A percentile compares a stretch with the other conserved stretches of the same genome.
phyloP scores from a whole-genome alignment of 2,113 vertebrate genomes.

The Progne subis region DNA sequence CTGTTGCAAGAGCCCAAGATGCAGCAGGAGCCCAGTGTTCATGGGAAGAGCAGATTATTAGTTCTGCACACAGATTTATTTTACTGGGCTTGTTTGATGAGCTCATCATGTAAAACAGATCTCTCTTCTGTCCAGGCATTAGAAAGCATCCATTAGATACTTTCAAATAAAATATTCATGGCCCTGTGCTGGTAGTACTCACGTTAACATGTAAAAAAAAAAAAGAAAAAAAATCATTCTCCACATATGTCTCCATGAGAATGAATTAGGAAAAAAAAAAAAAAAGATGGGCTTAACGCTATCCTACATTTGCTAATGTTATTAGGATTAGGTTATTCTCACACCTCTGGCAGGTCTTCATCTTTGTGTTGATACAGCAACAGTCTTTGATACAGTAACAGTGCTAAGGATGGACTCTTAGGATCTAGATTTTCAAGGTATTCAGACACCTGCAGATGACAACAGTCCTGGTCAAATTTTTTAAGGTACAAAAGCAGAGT shows the following conservation, averaged over 20 bases:
- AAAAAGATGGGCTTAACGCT: neutral
- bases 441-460: neutral
- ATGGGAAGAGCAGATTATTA: neutral
- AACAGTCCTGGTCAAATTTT: neutral
- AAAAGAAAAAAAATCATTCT: neutral
- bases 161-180: neutral
- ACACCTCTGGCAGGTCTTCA: neutral
- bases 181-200: neutral
- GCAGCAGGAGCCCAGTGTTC: neutral
- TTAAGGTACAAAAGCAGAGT: neutral
- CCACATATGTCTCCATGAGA: neutral
- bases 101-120: neutral
- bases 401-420: neutral
- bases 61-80: neutral
- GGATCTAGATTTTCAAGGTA: neutral
- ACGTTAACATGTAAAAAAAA: neutral
- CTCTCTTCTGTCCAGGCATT: neutral
- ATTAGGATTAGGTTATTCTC: neutral
- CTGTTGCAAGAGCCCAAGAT: neutral
- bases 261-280: neutral
- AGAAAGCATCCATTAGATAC: neutral
- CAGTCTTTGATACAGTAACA: neutral
- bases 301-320: accelerated
- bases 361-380: neutral
- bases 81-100: neutral